Conservation (phyloP, 2,888 invertebrate species). For the Carabus problematicus region DNA sequence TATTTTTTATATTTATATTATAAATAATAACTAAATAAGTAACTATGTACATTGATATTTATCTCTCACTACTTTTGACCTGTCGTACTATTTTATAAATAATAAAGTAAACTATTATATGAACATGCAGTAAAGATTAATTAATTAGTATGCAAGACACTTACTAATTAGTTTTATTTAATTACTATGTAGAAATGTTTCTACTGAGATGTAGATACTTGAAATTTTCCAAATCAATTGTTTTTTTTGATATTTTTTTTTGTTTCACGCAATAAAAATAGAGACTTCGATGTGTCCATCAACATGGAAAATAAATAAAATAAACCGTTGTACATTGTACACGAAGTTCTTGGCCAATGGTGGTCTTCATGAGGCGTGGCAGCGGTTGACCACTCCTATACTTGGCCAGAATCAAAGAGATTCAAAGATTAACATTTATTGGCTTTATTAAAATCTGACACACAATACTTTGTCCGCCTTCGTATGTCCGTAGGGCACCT, state of each 20-base stretch:
- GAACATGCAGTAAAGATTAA: too few relatives aligned
- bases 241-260: conserved; percentile 7
- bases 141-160: too few relatives aligned
- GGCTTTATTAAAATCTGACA: conserved; percentile 38
- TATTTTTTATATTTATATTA: too few relatives aligned
- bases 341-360: conserved; percentile 24
- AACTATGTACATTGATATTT: too few relatives aligned
- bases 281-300: conserved; percentile 26
- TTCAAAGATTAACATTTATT: conserved; percentile 38
- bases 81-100: too few relatives aligned
- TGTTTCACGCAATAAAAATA: conserved; percentile 25
- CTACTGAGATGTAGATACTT: too few relatives aligned
- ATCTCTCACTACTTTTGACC: too few relatives aligned
- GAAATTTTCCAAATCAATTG: background rate
- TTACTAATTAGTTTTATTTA: too few relatives aligned
- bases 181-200: too few relatives aligned
- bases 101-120: too few relatives aligned
- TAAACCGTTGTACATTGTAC: conserved; percentile 27
- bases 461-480: conserved; percentile 21
- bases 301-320: conserved; percentile 34
- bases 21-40: too few relatives aligned
- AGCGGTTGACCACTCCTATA: background rate
- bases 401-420: conserved; percentile 28
- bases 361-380: conserved; percentile 25
- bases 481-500: background rate